These are phyloP conservation scores for Brachionichthys hirsutus DNA, from an alignment of 2,113 vertebrate species.

Conservation along the genomic window DNA sequence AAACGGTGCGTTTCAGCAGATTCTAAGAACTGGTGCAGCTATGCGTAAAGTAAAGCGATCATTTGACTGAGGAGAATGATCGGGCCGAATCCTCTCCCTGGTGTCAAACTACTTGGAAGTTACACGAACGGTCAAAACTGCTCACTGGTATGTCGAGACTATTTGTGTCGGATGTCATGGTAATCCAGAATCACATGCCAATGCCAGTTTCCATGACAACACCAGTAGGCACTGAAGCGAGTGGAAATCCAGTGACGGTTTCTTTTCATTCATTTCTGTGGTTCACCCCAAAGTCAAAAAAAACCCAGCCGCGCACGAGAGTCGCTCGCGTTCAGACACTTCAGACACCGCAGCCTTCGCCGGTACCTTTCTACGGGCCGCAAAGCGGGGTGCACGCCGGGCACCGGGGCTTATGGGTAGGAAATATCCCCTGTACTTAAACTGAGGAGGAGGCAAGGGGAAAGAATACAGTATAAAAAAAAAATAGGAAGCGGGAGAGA, in stretches of 20 bases:
- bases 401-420: conserved; percentile 77
- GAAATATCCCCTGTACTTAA: conserved; percentile 81
- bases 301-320: conserved; percentile 1
- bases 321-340: conserved; percentile 51
- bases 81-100: too few relatives aligned
- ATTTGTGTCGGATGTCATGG: too few relatives aligned
- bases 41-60: too few relatives aligned
- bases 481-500: conserved; percentile 3
- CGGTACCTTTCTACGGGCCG: conserved; percentile 79
- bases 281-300: neutral
- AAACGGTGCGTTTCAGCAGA: too few relatives aligned
- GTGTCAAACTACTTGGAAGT: too few relatives aligned
- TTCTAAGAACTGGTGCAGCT: too few relatives aligned
- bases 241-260: conserved; percentile 22
- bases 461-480: conserved; percentile 9
- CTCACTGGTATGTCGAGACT: neutral
- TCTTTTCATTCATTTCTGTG: conserved; percentile 48
- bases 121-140: neutral
- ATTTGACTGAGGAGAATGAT: too few relatives aligned
- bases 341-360: conserved; percentile 58
- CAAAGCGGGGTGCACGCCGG: conserved; percentile 74
- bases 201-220: conserved; percentile 42
- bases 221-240: conserved; percentile 2
- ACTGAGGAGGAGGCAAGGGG: conserved; percentile 62
- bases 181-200: conserved; percentile 18